phyloP scores from a whole-genome alignment of 2,888 invertebrate genomes.

The Beris chalybata region DNA sequence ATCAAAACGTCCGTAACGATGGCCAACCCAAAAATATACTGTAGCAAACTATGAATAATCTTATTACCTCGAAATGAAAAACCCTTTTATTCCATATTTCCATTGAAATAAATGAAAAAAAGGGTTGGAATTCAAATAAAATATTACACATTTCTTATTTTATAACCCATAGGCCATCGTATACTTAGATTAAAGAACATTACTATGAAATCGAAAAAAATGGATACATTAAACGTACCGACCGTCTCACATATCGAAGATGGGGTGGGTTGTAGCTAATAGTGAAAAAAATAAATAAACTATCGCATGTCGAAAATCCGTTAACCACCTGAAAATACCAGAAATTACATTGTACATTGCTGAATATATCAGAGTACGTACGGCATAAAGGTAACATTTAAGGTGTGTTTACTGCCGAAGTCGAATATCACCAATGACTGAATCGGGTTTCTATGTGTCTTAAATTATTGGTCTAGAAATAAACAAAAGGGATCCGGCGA shows the following conservation, averaged over 20 bases:
- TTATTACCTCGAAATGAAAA: conserved; percentile 16
- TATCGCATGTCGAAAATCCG: conserved; percentile 37
- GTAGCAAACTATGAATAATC: conserved; percentile 18
- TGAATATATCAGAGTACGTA: conserved; percentile 15
- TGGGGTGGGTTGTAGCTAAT: conserved; percentile 1
- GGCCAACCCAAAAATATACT: too few relatives aligned
- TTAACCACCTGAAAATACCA: conserved; percentile 35
- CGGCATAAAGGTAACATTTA: conserved; percentile 34
- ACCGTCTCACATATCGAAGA: too few relatives aligned
- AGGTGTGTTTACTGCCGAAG: conserved; percentile 36
- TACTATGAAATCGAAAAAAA: neutral
- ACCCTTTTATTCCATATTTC: too few relatives aligned
- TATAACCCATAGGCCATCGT: conserved; percentile 26
- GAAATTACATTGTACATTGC: conserved; percentile 34
- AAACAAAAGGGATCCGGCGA: conserved; percentile 19
- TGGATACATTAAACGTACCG: conserved; percentile 2
- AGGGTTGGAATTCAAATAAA: conserved; percentile 32
- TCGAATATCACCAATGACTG: conserved; percentile 28
- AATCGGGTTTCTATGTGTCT: neutral
- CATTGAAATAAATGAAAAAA: conserved; percentile 17
- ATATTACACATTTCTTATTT: conserved; percentile 25
- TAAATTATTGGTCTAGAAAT: conserved; percentile 8
- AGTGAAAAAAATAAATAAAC: conserved; percentile 32
- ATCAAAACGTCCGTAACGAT: too few relatives aligned
- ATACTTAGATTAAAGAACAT: conserved; percentile 19